phyloP scores from a whole-genome alignment of 2,113 vertebrate species.

The Polyodon spathula region DNA sequence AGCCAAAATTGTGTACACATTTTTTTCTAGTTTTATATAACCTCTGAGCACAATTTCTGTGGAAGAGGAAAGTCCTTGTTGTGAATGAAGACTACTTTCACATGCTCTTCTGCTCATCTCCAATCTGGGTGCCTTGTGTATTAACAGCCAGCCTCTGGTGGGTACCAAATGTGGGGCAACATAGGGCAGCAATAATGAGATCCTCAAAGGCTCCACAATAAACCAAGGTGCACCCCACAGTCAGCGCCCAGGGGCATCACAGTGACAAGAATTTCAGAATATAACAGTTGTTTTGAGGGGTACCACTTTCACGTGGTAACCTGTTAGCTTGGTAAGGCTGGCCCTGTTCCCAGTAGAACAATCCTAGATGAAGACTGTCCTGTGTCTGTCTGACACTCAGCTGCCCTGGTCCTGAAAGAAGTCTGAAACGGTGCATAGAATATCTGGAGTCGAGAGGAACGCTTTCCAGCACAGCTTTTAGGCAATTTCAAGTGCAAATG shows the following conservation, averaged over 20 bases:
- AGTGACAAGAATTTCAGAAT: not conserved
- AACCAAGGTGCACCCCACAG: not conserved
- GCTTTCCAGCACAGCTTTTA: constrained; percentile 51
- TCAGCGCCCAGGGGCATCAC: not conserved
- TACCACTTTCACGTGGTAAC: constrained; percentile 1
- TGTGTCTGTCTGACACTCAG: constrained; percentile 17
- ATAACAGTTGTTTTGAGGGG: not conserved
- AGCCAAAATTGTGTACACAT: not conserved
- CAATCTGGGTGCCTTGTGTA: too few relatives aligned
- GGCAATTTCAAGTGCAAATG: constrained; percentile 79
- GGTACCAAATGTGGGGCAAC: not conserved
- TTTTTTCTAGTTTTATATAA: too few relatives aligned
- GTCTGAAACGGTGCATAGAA: constrained; percentile 75
- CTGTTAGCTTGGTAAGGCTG: not conserved
- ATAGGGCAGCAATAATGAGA: not conserved
- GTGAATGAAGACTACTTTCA: not conserved
- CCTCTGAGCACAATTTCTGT: not conserved
- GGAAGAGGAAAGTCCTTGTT: not conserved
- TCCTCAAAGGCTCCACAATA: not conserved
- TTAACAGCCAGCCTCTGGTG: not conserved
- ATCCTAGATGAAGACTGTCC: not conserved
- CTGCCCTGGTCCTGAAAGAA: constrained; percentile 51
- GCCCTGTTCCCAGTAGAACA: not conserved
- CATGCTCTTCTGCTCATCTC: too few relatives aligned
- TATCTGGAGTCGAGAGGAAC: constrained; percentile 54